Evolutionary conservation across 2,113 vertebrate species (phyloP).

Genomic region (Neotragus moschatus): DNA sequence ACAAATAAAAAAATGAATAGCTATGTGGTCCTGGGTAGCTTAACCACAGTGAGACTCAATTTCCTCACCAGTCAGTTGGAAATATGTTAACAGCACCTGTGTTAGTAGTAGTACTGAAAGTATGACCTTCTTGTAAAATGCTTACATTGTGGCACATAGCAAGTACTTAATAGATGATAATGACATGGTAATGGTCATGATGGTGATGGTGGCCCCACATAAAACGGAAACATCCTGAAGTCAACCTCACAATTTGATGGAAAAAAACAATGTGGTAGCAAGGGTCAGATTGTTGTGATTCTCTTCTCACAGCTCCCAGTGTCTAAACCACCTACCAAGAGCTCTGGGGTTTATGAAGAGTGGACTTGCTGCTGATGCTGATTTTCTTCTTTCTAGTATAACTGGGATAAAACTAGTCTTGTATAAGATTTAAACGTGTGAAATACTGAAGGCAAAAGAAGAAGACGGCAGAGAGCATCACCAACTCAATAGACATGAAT

Average conservation of each 20-base stretch:
- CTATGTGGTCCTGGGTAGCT: not conserved
- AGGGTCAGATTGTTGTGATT: not conserved
- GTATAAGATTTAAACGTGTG: not conserved
- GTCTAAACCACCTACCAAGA: not conserved
- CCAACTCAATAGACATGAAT: not conserved
- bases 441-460: not conserved
- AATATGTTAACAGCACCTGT: not conserved
- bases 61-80: not conserved
- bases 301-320: not conserved
- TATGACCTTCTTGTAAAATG: not conserved
- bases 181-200: not conserved
- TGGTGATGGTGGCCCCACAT: not conserved
- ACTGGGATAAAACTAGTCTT: not conserved
- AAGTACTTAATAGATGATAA: not conserved
- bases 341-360: not conserved
- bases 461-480: not conserved
- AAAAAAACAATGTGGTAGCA: not conserved
- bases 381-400: not conserved
- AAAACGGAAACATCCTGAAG: not conserved
- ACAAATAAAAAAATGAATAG: not conserved
- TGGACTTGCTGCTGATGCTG: not conserved
- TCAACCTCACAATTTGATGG: not conserved
- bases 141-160: not conserved
- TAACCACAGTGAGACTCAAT: not conserved
- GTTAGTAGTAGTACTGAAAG: not conserved